A percentile compares a stretch with the other conserved stretches of the same genome.
These are phyloP conservation scores for Ailurus styani DNA, from an alignment of 2,113 vertebrate species.

Conservation along the genomic window DNA sequence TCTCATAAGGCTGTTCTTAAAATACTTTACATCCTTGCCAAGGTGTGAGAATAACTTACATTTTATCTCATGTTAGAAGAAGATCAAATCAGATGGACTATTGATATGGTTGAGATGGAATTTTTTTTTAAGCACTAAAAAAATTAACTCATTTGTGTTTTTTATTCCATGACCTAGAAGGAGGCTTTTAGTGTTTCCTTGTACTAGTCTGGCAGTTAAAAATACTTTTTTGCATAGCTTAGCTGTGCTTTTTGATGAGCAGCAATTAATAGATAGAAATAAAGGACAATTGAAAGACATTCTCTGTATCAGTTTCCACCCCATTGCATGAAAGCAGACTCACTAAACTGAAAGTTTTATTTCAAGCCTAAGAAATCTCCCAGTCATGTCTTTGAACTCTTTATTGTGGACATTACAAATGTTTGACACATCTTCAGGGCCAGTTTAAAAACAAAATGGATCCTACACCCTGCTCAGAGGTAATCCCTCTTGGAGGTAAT, in stretches of 20 bases:
- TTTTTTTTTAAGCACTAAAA: neutral
- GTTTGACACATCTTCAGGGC: constrained; percentile 82
- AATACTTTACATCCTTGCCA: neutral
- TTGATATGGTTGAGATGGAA: neutral
- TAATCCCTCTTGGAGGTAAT: constrained; percentile 78
- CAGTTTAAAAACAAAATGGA: constrained; percentile 81
- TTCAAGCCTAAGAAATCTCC: constrained; percentile 73
- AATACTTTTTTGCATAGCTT: constrained; percentile 4
- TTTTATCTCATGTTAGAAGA: neutral
- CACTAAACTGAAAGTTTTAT: constrained; percentile 74
- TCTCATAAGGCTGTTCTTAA: neutral
- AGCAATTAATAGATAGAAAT: constrained; percentile 44
- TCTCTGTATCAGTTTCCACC: constrained; percentile 56
- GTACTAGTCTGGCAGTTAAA: neutral
- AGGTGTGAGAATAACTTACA: neutral
- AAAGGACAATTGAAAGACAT: constrained; percentile 71
- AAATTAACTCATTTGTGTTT: neutral
- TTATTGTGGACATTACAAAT: constrained; percentile 81
- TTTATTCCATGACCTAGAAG: neutral
- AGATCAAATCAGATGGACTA: constrained; percentile 22
- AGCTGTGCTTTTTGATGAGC: constrained; percentile 54
- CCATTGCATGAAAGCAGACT: constrained; percentile 57
- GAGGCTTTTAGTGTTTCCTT: neutral
- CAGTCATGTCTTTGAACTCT: constrained; percentile 69
- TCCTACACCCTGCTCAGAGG: constrained; percentile 73